phyloP scores from a whole-genome alignment of 2,113 vertebrate species.

The Delphinapterus leucas region DNA sequence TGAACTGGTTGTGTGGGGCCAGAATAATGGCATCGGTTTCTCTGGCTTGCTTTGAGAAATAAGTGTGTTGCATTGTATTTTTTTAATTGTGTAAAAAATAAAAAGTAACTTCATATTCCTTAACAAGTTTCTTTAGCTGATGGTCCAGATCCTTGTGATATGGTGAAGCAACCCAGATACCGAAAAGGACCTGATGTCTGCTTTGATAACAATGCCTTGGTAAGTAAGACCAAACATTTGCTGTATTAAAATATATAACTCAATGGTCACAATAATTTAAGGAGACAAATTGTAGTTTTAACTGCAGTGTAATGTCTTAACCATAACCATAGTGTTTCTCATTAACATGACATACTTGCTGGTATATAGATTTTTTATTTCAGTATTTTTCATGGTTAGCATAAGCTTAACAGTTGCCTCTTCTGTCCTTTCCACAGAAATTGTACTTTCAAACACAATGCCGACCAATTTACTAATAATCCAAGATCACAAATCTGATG shows the following conservation, averaged over 20 bases:
- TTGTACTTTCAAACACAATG: conserved; percentile 87
- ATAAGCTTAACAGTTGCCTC: conserved; percentile 78
- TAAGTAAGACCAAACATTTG: conserved; percentile 85
- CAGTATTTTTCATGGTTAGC: conserved; percentile 70
- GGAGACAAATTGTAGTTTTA: background rate
- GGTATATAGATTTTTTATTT: conserved; percentile 76
- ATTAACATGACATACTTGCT: conserved; percentile 66
- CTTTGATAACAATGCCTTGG: conserved; percentile 93
- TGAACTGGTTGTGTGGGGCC: background rate
- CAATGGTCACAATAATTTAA: background rate
- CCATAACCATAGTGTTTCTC: conserved; percentile 46
- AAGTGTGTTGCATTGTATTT: background rate
- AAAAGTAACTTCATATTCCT: conserved; percentile 73
- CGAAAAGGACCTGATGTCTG: conserved; percentile 96
- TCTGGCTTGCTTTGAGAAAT: background rate
- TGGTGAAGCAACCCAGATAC: conserved; percentile 95
- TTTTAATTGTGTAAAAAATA: background rate
- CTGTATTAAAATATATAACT: background rate
- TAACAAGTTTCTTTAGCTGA: conserved; percentile 87
- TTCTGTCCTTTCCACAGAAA: conserved; percentile 76
- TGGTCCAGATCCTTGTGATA: conserved; percentile 94
- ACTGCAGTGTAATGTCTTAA: conserved; percentile 42
- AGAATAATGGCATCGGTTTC: background rate
- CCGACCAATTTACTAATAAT: background rate
- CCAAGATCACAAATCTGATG: background rate